A percentile compares a stretch with the other conserved stretches of the same genome.
phyloP scores from a whole-genome alignment of 2,888 invertebrate genomes.

The Stramonita haemastoma region DNA sequence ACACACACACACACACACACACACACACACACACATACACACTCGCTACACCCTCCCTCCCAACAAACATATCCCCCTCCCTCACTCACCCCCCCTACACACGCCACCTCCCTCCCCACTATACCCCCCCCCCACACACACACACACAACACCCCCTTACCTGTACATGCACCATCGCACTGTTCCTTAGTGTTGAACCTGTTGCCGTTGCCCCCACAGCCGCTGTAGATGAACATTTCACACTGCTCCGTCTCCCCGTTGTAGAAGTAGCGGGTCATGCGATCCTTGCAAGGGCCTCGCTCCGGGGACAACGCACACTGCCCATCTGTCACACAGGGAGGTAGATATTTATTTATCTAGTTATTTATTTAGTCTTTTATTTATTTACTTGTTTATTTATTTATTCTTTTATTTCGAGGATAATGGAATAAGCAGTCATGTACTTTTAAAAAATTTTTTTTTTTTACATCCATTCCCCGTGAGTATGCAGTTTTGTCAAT shows the following conservation, averaged over 20 bases:
- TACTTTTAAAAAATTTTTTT: too few species aligned
- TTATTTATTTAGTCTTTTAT: too few species aligned
- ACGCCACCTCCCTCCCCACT: too few species aligned
- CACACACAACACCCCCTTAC: too few species aligned
- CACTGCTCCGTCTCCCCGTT: conserved; percentile 33
- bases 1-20: too few species aligned
- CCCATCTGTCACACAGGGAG: neutral
- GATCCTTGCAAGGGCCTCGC: conserved; percentile 4
- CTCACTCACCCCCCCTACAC: neutral
- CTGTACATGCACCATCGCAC: neutral
- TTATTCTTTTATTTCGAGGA: too few species aligned
- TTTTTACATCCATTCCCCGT: too few species aligned
- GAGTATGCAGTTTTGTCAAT: too few species aligned
- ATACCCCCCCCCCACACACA: neutral
- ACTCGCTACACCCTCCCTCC: neutral
- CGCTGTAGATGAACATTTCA: conserved; percentile 40
- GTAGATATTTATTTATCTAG: too few species aligned
- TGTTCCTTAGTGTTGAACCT: conserved; percentile 22
- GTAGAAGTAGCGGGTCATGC: conserved; percentile 26
- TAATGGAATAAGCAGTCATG: too few species aligned
- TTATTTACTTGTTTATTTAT: too few species aligned
- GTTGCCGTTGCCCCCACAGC: conserved; percentile 42
- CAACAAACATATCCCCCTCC: neutral
- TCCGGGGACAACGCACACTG: neutral
- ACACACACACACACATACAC: too few species aligned